Evolutionary conservation across 2,888 invertebrate genomes (phyloP).

Genomic region (Ceratothoa steindachneri): DNA sequence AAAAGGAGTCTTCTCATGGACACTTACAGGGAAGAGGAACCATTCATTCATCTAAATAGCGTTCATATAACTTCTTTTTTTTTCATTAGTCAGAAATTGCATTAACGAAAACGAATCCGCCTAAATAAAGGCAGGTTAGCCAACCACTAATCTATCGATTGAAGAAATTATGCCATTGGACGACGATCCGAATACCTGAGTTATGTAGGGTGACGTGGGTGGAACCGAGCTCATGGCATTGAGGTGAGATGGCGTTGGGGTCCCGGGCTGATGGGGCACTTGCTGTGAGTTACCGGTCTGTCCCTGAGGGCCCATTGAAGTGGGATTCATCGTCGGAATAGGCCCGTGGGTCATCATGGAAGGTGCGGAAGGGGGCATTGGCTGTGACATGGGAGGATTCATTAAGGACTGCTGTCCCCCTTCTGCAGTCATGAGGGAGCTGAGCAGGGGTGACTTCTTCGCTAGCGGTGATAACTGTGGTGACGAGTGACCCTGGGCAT

Average conservation of each 20-base stretch:
- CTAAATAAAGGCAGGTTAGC: no score
- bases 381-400: slow-evolving; percentile 45
- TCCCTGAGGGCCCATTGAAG: slow-evolving; percentile 31
- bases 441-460: slow-evolving; percentile 52
- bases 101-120: no score
- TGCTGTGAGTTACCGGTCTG: slow-evolving; percentile 24
- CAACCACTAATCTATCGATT: no score
- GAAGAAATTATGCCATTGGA: no score
- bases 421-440: slow-evolving; percentile 9
- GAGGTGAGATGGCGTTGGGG: slow-evolving; percentile 35
- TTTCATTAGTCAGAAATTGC: no score
- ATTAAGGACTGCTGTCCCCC: slow-evolving; percentile 19
- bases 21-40: no score
- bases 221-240: slow-evolving; percentile 32
- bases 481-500: slow-evolving; percentile 30
- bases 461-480: slow-evolving; percentile 52
- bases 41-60: no score
- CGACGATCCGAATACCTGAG: slow-evolving; percentile 21
- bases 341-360: slow-evolving; percentile 43
- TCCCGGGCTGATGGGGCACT: slow-evolving; percentile 25
- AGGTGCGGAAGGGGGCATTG: slow-evolving; percentile 45
- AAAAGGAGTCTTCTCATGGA: no score
- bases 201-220: slow-evolving; percentile 41
- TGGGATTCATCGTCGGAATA: slow-evolving; percentile 38
- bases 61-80: no score